Conservation (phyloP, 2,797 vertebrate species). For the Hyperoplus immaculatus region DNA sequence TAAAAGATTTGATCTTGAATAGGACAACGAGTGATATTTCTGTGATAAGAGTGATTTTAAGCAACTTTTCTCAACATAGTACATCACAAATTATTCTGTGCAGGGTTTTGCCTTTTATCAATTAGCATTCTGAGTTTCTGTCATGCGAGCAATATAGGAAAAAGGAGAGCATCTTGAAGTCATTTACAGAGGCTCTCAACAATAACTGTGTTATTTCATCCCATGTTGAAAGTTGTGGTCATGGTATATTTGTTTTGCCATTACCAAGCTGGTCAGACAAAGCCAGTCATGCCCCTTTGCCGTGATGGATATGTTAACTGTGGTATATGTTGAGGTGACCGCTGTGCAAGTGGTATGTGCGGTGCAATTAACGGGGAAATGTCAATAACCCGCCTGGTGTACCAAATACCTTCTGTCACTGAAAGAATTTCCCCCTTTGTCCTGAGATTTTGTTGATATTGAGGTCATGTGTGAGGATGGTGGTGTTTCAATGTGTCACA, state of each 20-base stretch:
- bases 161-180: conserved; percentile 26
- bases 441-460: conserved; percentile 58
- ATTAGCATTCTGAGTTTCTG: conserved; percentile 50
- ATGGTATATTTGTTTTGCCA: conserved; percentile 42
- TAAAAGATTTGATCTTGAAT: conserved; percentile 38
- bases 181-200: conserved; percentile 36
- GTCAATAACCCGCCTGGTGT: conserved; percentile 60
- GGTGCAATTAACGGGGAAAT: conserved; percentile 57
- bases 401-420: conserved; percentile 59
- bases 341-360: conserved; percentile 46
- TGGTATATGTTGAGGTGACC: conserved; percentile 65
- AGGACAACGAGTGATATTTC: conserved; percentile 33
- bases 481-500: conserved; percentile 67
- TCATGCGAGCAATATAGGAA: conserved; percentile 72
- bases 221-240: conserved; percentile 45
- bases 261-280: conserved; percentile 43
- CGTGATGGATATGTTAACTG: conserved; percentile 70
- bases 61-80: conserved; percentile 48
- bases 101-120: conserved; percentile 52
- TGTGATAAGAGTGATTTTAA: conserved; percentile 45
- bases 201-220: conserved; percentile 41
- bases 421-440: conserved; percentile 49
- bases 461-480: conserved; percentile 51
- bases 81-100: conserved; percentile 51
- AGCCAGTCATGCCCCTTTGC: conserved; percentile 60